Evolutionary conservation across 2,113 vertebrate genomes (phyloP).

Genomic region (Micromys minutus): DNA sequence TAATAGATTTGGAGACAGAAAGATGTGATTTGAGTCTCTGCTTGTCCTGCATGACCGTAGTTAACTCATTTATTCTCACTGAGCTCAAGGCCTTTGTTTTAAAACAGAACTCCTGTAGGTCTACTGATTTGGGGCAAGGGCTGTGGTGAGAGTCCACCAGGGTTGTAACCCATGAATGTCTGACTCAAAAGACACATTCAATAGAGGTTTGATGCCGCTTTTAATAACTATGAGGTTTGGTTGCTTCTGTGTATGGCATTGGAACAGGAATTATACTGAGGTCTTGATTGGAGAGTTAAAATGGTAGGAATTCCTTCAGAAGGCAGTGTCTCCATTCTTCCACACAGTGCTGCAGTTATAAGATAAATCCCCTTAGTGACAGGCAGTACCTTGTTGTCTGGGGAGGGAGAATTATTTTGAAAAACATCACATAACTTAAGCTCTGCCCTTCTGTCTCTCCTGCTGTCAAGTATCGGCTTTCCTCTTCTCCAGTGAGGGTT

Average conservation of each 20-base stretch:
- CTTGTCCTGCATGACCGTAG: neutral
- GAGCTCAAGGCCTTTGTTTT: neutral
- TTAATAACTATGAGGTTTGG: neutral
- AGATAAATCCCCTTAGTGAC: neutral
- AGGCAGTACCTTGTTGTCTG: neutral
- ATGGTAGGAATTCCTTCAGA: neutral
- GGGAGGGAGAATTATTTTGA: neutral
- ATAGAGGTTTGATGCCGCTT: neutral
- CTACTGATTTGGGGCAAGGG: neutral
- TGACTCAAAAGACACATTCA: neutral
- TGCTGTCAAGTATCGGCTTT: neutral
- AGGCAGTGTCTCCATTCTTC: neutral
- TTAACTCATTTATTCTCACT: neutral
- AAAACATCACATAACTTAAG: neutral
- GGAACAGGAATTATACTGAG: neutral
- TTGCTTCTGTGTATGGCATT: neutral
- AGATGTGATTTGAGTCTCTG: neutral
- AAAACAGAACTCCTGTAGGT: neutral
- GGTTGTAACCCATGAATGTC: neutral
- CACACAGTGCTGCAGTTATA: neutral
- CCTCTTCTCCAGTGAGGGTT: neutral
- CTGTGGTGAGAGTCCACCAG: neutral
- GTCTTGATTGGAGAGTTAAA: neutral
- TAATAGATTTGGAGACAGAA: neutral
- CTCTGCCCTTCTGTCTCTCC: neutral